Base-by-base conservation (phyloP, 2,888 invertebrate species). In the Noctua janthina region DNA sequence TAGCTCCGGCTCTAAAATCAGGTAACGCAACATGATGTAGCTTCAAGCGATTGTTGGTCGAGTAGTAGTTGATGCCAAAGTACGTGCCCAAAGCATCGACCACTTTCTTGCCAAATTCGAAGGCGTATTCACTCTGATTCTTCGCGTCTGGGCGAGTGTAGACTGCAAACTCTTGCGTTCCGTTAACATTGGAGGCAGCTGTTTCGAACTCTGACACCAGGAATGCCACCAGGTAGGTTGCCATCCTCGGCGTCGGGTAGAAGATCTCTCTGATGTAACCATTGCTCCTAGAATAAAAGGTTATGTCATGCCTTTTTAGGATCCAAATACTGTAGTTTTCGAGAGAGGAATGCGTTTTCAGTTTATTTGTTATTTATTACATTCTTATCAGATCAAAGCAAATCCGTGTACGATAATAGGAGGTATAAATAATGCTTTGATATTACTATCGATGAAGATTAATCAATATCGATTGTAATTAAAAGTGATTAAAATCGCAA, bases 11-110 rank as follows among this genome's bases (percentile, higher is more conserved):
- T 71, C 97, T 97, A 93, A 99, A 99, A 92, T 99, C 98, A 0
- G 98, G 98, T 81, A 99, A 97, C 2, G 98, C 99, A n/a, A 99
- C 98, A 91, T 99, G 98, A 91, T 99, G 98, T 94, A 99, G 97
- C 93, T 99, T 99, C 10, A 98, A 96, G 80, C 98, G 95, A 1
- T 97, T 97, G 83, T 98, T 92, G 10, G 95, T 94, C 0, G 92
- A 91, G 81, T 97, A 97, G 88, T 97, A 98, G 15, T 96, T 90
- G n/a, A 97, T 91, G 0, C 93, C 96, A 75, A 98, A 98, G 89
- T 97, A 98, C 1, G 95, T 92, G 35, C 97, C 94, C 72, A 98
- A 92, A 73, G 94, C 95, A 1, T 93, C 88, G 0, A 98, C 93
- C 1, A 98, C 94, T 76, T 96, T 93, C 13, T 95, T 94, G 0